Evolutionary conservation across 2,888 invertebrate species (phyloP).

Genomic region (Lochmaea capreae): DNA sequence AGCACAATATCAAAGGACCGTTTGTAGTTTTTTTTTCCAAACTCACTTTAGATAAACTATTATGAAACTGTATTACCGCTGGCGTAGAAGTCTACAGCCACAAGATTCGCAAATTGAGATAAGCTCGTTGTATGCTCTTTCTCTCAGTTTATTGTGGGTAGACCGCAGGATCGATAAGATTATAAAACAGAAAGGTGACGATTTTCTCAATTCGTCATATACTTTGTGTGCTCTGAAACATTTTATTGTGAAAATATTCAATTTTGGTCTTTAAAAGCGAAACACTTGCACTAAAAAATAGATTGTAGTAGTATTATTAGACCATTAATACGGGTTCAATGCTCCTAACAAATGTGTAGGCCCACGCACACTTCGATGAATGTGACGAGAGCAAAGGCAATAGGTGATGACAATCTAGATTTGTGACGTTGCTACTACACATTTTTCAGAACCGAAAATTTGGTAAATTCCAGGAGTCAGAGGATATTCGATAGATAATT

Average conservation of each 20-base stretch:
- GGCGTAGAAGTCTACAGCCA: neutral
- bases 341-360: neutral
- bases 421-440: neutral
- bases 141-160: neutral
- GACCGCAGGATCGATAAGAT: neutral
- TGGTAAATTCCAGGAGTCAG: neutral
- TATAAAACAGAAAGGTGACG: neutral
- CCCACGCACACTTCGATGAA: constrained; percentile 15
- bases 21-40: no score
- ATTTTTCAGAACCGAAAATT: neutral
- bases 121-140: neutral
- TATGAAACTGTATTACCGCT: neutral
- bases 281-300: neutral
- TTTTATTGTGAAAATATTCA: no score
- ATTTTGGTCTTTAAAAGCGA: no score
- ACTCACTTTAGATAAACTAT: no score
- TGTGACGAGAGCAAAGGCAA: constrained; percentile 4
- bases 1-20: no score
- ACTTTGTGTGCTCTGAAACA: neutral
- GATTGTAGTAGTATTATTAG: neutral
- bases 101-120: neutral
- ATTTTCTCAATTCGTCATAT: neutral
- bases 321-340: neutral
- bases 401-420: neutral
- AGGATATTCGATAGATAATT: neutral